These are phyloP conservation scores for Peucedramus taeniatus DNA, from an alignment of 2,113 vertebrate species.

Conservation along the genomic window DNA sequence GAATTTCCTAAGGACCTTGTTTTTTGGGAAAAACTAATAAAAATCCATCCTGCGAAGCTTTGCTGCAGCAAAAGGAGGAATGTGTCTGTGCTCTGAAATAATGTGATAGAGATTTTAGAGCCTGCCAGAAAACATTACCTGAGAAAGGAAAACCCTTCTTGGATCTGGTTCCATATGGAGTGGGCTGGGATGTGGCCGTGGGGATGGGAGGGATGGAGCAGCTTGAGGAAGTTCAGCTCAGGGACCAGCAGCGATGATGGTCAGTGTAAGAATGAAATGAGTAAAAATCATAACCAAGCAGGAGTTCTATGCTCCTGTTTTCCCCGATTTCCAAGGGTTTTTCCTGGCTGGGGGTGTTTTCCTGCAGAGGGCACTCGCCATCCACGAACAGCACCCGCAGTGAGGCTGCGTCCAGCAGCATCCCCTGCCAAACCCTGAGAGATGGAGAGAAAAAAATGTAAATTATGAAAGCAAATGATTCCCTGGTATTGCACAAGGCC, in stretches of 20 bases:
- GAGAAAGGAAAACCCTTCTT: neutral
- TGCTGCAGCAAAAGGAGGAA: neutral
- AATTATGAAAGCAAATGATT: constrained; percentile 71
- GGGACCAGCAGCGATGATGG: neutral
- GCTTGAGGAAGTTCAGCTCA: neutral
- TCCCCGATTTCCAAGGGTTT: neutral
- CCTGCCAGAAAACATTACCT: neutral
- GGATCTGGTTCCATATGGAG: neutral
- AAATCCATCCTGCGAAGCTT: neutral
- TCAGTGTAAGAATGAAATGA: neutral
- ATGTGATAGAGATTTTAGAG: neutral
- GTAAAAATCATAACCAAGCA: neutral
- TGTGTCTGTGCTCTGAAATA: neutral
- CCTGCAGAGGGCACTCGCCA: constrained; percentile 78
- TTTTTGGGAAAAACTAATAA: neutral
- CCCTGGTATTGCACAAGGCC: constrained; percentile 42
- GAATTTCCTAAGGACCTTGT: neutral
- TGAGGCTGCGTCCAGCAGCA: neutral
- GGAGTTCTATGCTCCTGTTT: neutral
- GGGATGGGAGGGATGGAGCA: neutral
- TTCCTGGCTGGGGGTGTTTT: neutral
- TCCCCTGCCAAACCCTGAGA: neutral
- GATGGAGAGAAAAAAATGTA: constrained; percentile 63
- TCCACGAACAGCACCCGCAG: constrained; percentile 48
- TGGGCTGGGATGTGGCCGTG: neutral